Percentiles rank a stretch among this genome's conserved stretches.
phyloP scores from a whole-genome alignment of 1,140 invertebrate genomes.

The Onthophagus taurus region DNA sequence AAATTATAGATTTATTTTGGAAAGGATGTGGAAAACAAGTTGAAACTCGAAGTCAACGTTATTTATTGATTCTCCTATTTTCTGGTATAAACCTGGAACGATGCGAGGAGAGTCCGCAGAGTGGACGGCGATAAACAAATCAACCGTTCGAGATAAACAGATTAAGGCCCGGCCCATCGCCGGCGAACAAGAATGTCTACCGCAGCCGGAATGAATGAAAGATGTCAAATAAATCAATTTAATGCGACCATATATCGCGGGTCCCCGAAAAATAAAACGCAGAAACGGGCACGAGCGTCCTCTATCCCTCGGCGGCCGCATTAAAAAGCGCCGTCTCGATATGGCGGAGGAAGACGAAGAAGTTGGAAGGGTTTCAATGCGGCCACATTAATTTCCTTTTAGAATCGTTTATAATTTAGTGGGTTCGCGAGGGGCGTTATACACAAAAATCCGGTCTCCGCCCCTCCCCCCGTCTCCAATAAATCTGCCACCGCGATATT shows the following conservation, averaged over 20 bases:
- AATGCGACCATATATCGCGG: neutral
- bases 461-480: conserved; percentile 28
- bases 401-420: conserved; percentile 14
- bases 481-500: conserved; percentile 34
- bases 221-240: neutral
- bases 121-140: too few species aligned
- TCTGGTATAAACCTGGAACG: too few species aligned
- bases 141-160: too few species aligned
- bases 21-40: too few species aligned
- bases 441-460: conserved; percentile 32
- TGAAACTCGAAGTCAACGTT: too few species aligned
- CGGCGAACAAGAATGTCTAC: too few species aligned
- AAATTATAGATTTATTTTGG: too few species aligned
- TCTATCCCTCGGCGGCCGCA: neutral
- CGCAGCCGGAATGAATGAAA: too few species aligned
- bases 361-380: conserved; percentile 10
- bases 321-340: neutral
- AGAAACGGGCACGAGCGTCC: neutral
- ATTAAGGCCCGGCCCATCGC: too few species aligned
- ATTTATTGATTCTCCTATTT: too few species aligned
- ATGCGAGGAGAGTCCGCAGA: too few species aligned
- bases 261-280: neutral
- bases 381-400: conserved; percentile 11
- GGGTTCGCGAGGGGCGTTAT: conserved; percentile 29
- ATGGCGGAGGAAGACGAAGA: neutral